Conservation (phyloP, 2,888 invertebrate genomes). For the Rapana venosa region DNA sequence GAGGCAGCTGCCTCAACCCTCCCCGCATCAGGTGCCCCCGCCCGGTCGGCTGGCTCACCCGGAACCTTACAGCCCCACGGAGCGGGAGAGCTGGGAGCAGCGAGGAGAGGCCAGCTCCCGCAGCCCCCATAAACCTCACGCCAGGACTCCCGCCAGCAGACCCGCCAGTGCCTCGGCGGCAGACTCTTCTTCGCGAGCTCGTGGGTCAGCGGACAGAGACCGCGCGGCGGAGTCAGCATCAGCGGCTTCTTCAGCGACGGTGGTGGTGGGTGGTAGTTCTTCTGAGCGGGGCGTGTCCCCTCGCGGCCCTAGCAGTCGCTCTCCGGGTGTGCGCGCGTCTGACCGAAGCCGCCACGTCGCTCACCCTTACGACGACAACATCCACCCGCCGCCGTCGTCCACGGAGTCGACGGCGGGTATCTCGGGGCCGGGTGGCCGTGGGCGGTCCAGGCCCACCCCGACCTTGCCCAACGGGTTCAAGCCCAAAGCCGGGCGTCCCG, state of each 20-base stretch:
- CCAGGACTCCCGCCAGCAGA: slow-evolving; percentile 48
- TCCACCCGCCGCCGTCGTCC: slow-evolving; percentile 28
- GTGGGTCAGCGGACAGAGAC: slow-evolving; percentile 41
- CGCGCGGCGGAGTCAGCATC: slow-evolving; percentile 33
- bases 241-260: no score
- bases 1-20: slow-evolving; percentile 28
- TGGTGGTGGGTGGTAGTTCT: no score
- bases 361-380: slow-evolving; percentile 47
- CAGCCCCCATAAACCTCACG: slow-evolving; percentile 55
- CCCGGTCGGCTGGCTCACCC: slow-evolving; percentile 70
- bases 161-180: background rate
- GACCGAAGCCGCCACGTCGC: slow-evolving; percentile 48
- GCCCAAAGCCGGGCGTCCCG: slow-evolving; percentile 81
- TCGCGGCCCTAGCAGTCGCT: slow-evolving; percentile 40
- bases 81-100: slow-evolving; percentile 44
- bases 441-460: slow-evolving; percentile 4
- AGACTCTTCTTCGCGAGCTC: background rate
- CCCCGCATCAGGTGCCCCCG: slow-evolving; percentile 60
- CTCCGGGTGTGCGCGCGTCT: slow-evolving; percentile 42
- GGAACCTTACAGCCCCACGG: slow-evolving; percentile 74
- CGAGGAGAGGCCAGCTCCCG: slow-evolving; percentile 52
- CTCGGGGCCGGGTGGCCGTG: slow-evolving; percentile 13
- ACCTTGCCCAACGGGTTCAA: slow-evolving; percentile 92
- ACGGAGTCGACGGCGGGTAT: background rate
- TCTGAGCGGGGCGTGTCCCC: slow-evolving; percentile 31